A percentile compares a stretch with the other conserved stretches of the same genome.
These are phyloP conservation scores for Microchrysa polita DNA, from an alignment of 2,888 invertebrate genomes.

Conservation along the genomic window DNA sequence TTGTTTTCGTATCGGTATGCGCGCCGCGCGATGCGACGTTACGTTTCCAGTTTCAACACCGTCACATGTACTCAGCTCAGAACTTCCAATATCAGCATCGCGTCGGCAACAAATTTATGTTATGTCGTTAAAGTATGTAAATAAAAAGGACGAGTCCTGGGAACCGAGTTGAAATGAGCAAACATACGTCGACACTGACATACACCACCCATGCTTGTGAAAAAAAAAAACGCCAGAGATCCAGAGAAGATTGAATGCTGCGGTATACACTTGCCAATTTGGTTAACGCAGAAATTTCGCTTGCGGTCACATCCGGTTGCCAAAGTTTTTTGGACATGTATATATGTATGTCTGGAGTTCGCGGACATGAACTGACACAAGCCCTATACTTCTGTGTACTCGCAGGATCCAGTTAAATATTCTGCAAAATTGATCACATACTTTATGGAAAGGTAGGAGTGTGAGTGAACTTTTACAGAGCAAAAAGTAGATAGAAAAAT, in stretches of 20 bases:
- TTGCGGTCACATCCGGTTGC: conserved; percentile 35
- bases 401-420: neutral
- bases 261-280: conserved; percentile 26
- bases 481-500: too few relatives aligned
- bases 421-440: conserved; percentile 9
- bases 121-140: neutral
- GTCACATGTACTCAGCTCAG: too few relatives aligned
- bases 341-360: neutral
- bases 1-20: conserved; percentile 9
- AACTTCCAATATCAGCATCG: too few relatives aligned
- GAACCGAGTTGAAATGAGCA: too few relatives aligned
- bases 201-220: too few relatives aligned
- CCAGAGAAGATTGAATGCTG: conserved; percentile 36
- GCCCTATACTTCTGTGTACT: neutral
- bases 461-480: neutral
- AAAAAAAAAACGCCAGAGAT: neutral
- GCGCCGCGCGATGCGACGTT: neutral
- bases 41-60: too few relatives aligned
- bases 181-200: too few relatives aligned
- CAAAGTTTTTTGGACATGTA: neutral
- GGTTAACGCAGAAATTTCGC: conserved; percentile 33
- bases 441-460: conserved; percentile 3
- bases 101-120: conserved; percentile 21
- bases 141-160: neutral
- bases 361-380: too few relatives aligned